Evolutionary conservation across 2,113 vertebrate species (phyloP).

Genomic region (Siphamia tubifer): DNA sequence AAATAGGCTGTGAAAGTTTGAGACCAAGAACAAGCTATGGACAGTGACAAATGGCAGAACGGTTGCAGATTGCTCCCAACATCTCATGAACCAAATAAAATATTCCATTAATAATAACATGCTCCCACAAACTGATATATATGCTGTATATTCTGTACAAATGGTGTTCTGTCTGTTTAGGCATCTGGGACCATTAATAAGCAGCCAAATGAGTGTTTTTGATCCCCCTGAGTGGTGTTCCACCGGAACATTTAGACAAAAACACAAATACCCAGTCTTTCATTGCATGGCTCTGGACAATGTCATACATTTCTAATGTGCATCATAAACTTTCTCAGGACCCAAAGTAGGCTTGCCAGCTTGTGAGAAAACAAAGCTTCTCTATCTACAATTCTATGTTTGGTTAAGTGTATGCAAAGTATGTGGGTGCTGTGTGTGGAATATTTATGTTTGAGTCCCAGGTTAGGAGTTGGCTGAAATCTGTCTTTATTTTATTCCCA

Average conservation of each 20-base stretch:
- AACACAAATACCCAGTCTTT: conserved; percentile 33
- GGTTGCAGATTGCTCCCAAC: conserved; percentile 1
- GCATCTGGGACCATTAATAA: conserved; percentile 17
- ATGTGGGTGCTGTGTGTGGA: not conserved
- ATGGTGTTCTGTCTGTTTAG: conserved; percentile 3
- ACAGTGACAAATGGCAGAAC: conserved; percentile 16
- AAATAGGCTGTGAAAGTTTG: conserved; percentile 12
- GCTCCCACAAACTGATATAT: not conserved
- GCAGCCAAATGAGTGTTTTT: conserved; percentile 14
- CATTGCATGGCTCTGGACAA: conserved; percentile 38
- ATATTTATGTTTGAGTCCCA: not conserved
- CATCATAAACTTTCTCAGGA: conserved; percentile 57
- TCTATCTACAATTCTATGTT: conserved; percentile 21
- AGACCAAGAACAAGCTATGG: not conserved
- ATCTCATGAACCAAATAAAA: conserved; percentile 2
- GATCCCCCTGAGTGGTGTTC: conserved; percentile 5
- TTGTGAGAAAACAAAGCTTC: conserved; percentile 43
- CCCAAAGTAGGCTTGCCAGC: conserved; percentile 12
- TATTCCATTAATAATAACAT: not conserved
- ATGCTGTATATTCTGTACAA: not conserved
- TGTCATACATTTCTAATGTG: conserved; percentile 19
- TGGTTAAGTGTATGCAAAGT: conserved; percentile 1
- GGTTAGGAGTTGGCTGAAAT: not conserved
- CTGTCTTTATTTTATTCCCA: not conserved
- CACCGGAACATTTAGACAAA: not conserved